These are phyloP conservation scores for Harpalus rubripes DNA, from an alignment of 2,888 invertebrate species.

Conservation along the genomic window DNA sequence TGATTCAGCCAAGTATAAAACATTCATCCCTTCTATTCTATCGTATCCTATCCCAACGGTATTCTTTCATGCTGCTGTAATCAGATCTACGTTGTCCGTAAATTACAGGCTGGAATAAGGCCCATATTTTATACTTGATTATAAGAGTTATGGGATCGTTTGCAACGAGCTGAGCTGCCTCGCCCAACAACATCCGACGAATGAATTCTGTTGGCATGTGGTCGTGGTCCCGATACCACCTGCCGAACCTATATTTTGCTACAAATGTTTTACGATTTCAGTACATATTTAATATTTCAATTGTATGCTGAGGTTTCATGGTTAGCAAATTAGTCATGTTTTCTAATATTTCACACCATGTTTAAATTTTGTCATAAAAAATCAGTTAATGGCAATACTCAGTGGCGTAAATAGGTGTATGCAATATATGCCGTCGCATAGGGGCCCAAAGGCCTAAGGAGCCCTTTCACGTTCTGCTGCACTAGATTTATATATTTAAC, in stretches of 20 bases:
- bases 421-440: too few species aligned
- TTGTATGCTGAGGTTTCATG: too few species aligned
- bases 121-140: conserved; percentile 62
- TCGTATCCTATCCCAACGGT: conserved; percentile 2
- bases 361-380: too few species aligned
- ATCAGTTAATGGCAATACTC: too few species aligned
- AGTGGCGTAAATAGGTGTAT: too few species aligned
- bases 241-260: neutral
- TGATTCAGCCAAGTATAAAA: conserved; percentile 11
- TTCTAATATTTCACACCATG: too few species aligned
- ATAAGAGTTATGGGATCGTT: conserved; percentile 59
- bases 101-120: conserved; percentile 60
- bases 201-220: conserved; percentile 5
- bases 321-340: too few species aligned
- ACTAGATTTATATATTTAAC: too few species aligned
- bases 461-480: too few species aligned
- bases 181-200: neutral
- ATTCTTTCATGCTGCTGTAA: conserved; percentile 53
- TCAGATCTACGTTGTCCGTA: conserved; percentile 58
- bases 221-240: neutral
- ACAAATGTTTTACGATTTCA: neutral
- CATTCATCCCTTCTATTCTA: neutral
- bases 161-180: neutral
- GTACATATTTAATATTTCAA: too few species aligned
- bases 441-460: too few species aligned